Base-by-base conservation (phyloP, 2,113 vertebrate genomes). In the Psephotus haematonotus region DNA sequence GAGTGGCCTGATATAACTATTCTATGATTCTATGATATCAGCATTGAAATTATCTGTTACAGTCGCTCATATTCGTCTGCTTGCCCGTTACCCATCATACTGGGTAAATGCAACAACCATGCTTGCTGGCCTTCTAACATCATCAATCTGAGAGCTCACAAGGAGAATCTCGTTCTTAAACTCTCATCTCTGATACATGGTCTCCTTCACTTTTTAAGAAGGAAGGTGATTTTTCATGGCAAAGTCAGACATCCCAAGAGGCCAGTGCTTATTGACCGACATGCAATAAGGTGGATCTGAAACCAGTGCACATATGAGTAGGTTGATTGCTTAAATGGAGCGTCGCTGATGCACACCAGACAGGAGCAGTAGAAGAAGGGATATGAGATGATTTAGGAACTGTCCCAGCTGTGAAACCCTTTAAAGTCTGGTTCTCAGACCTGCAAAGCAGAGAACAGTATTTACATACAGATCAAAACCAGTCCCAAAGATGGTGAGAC, bases 61-160 rank as follows among this genome's bases (percentile, higher is more conserved):
- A 97, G n/a, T 8, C 80, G 78, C 15, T 97, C 96, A 11, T 83
- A 92, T 68, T 92, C 97, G 22, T 98, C 97, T 10, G 85, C 93
- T 69, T 95, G 88, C 7, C 97, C 95, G 17, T 98, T 55, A 60
- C 9, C 10, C 14, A 65, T 11, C 33, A 15, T 35, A 13, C 22
- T 35, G 33, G 14, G 22, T 35, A 35, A 59, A 59, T n/a, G 33
- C 33, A 59, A 16, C 57, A 59, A 35, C 57, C 57, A 16, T 59
- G 33, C 33, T 74, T 20, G 6, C 8, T 53, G 57, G 17, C 31
- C 31, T 65, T 68, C 29, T 31, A 82, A 52, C 8, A 8, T 28
- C 17, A 57, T 37, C 9, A 3, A n/a, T 84, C 52, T 64, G 31
- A 3, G 24, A 5, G 5, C 39, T 53, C 23, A 55, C 8, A 43